A percentile compares a stretch with the other conserved stretches of the same genome.
Conservation (phyloP, 2,888 invertebrate species). For the Magallana nippona region DNA sequence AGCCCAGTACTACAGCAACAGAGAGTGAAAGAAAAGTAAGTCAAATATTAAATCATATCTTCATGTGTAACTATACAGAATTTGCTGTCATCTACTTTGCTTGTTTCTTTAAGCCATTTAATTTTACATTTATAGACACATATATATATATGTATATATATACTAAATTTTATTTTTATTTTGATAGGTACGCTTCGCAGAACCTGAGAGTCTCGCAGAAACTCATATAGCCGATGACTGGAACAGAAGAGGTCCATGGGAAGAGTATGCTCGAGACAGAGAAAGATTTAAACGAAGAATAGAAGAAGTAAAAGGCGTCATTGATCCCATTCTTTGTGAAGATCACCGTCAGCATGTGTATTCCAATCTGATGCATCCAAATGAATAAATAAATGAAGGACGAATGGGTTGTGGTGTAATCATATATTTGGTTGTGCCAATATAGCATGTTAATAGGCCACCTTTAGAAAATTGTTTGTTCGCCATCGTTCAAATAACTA, state of each 20-base stretch:
- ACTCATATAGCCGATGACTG: constrained; percentile 61
- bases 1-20: not conserved
- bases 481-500: too few species aligned
- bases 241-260: constrained; percentile 72
- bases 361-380: not conserved
- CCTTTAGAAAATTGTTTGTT: too few species aligned
- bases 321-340: constrained; percentile 57
- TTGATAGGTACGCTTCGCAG: constrained; percentile 67
- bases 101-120: too few species aligned
- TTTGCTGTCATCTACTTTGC: too few species aligned
- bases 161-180: constrained; percentile 3
- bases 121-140: too few species aligned
- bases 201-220: constrained; percentile 55
- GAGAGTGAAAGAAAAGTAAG: too few species aligned
- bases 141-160: too few species aligned
- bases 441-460: too few species aligned
- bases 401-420: not conserved
- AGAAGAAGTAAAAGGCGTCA: constrained; percentile 55
- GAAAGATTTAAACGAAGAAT: constrained; percentile 67
- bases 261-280: constrained; percentile 68
- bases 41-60: too few species aligned
- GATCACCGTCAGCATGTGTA: constrained; percentile 53
- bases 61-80: too few species aligned
- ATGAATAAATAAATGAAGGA: not conserved
- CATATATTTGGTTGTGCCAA: not conserved